These are phyloP conservation scores for Picathartes gymnocephalus DNA, from an alignment of 2,113 vertebrate species.

Conservation along the genomic window DNA sequence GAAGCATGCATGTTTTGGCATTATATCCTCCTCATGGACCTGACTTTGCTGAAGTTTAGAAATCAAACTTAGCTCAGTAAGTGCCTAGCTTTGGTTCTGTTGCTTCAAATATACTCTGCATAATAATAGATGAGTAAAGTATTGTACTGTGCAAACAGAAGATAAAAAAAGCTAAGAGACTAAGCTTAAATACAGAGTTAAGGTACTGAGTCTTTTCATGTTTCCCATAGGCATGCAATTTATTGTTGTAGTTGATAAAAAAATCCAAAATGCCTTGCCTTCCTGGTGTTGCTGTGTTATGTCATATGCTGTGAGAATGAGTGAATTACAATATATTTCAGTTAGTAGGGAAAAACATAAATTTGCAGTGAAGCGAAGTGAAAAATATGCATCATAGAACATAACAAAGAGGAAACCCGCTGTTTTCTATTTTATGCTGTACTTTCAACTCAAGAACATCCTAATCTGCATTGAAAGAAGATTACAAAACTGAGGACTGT, in stretches of 20 bases:
- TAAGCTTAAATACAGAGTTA: not conserved
- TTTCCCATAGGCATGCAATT: not conserved
- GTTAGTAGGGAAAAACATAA: not conserved
- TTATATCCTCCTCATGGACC: not conserved
- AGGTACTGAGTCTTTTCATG: not conserved
- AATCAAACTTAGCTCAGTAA: not conserved
- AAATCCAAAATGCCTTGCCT: not conserved
- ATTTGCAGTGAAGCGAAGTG: not conserved
- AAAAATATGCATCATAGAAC: not conserved
- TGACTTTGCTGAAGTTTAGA: not conserved
- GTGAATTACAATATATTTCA: not conserved
- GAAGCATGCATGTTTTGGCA: not conserved
- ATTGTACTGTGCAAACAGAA: not conserved
- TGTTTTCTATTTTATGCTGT: not conserved
- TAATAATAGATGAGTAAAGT: not conserved
- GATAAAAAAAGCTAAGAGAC: not conserved
- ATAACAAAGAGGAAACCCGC: not conserved
- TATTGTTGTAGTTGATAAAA: not conserved
- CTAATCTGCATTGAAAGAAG: conserved; percentile 8
- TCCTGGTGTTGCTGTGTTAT: not conserved
- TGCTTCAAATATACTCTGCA: not conserved
- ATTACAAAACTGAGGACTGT: conserved; percentile 21
- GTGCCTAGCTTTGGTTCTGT: not conserved
- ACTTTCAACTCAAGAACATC: conserved; percentile 21
- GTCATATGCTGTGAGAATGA: not conserved